Evolutionary conservation across 64 coral and sea anemone genomes (phyloP).

Genomic region (Pachyseris speciosa): DNA sequence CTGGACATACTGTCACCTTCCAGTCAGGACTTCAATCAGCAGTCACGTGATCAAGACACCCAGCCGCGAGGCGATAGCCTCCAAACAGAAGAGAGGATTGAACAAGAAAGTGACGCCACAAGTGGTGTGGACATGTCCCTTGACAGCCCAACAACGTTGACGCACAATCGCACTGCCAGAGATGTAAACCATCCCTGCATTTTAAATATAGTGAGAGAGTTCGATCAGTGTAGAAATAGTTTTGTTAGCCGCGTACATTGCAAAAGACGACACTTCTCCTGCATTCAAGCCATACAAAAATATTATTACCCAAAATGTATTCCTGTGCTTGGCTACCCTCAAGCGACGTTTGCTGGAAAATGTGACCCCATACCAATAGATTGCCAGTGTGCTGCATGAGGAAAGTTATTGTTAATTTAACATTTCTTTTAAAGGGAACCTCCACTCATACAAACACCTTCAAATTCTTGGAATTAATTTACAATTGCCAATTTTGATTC

Average conservation of each 20-base stretch:
- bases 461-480: too few species aligned
- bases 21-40: neutral
- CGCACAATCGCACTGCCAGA: neutral
- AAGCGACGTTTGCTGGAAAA: neutral
- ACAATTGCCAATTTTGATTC: too few species aligned
- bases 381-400: conserved; percentile 6
- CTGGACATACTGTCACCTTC: neutral
- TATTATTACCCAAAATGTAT: neutral
- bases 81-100: neutral
- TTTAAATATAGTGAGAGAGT: neutral
- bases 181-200: neutral
- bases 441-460: too few species aligned
- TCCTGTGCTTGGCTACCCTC: neutral
- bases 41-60: neutral
- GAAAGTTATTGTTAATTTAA: too few species aligned
- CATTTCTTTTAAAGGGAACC: too few species aligned
- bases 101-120: neutral
- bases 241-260: neutral
- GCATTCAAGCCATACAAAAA: neutral
- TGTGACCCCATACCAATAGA: neutral
- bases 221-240: neutral
- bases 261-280: neutral
- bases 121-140: too few species aligned
- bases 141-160: neutral
- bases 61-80: neutral